phyloP scores from a whole-genome alignment of 2,113 vertebrate genomes.

The Epinephelus lanceolatus region DNA sequence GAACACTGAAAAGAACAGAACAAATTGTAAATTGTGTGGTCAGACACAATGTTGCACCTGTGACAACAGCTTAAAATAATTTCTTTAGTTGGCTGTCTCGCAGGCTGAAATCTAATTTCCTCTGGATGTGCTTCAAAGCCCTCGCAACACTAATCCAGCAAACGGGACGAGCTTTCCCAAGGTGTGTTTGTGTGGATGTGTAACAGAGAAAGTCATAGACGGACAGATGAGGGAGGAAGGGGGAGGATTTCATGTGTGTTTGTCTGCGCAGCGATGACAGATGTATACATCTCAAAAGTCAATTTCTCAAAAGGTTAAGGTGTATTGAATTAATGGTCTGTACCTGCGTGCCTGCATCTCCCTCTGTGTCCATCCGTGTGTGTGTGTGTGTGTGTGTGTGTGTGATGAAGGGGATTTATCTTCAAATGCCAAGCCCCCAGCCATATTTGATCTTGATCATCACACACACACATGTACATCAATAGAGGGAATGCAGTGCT shows the following conservation, averaged over 20 bases:
- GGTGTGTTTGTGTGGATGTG: conserved; percentile 14
- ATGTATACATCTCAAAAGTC: conserved; percentile 25
- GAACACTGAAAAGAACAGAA: neutral
- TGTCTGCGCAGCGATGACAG: neutral
- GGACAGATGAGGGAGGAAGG: neutral
- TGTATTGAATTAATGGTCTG: conserved; percentile 49
- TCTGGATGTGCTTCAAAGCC: conserved; percentile 46
- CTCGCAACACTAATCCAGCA: conserved; percentile 40
- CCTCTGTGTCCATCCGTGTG: neutral
- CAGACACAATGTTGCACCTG: conserved; percentile 37
- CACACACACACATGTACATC: conserved; percentile 38
- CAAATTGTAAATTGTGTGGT: neutral
- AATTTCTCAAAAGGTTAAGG: conserved; percentile 58
- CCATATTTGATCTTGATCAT: conserved; percentile 55
- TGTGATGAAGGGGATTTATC: conserved; percentile 37
- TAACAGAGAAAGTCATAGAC: neutral
- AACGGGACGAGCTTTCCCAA: neutral
- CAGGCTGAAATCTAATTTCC: conserved; percentile 59
- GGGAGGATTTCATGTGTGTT: neutral
- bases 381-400: conserved; percentile 14
- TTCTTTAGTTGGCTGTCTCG: conserved; percentile 7
- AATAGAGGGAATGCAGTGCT: conserved; percentile 18
- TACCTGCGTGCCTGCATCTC: neutral
- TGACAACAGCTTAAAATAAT: conserved; percentile 27
- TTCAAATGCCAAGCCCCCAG: conserved; percentile 59